A percentile compares a stretch with the other conserved stretches of the same genome.
Evolutionary conservation across 2,797 vertebrate genomes (phyloP).

Genomic region (Threskiornis aethiopicus): DNA sequence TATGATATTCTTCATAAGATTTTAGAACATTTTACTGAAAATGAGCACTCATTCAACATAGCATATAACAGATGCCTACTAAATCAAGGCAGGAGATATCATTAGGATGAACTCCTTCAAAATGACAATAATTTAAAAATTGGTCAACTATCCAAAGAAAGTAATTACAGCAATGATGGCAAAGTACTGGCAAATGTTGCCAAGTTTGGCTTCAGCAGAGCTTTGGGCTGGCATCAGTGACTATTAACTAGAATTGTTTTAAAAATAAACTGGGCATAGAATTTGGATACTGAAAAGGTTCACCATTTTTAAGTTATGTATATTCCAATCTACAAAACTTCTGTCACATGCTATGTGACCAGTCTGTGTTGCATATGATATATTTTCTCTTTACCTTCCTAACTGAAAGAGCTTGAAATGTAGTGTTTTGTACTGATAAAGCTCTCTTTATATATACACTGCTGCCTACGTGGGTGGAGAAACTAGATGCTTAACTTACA

Average conservation of each 20-base stretch:
- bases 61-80: conserved; percentile 3
- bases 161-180: background rate
- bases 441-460: background rate
- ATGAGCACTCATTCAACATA: background rate
- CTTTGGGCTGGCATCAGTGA: background rate
- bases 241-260: background rate
- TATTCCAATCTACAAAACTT: background rate
- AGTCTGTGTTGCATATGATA: background rate
- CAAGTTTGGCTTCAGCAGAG: background rate
- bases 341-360: background rate
- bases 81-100: conserved; percentile 41
- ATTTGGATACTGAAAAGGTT: background rate
- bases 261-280: background rate
- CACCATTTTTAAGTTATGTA: background rate
- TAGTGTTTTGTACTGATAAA: background rate
- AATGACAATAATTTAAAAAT: conserved; percentile 39
- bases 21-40: conserved; percentile 61
- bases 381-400: background rate
- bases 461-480: background rate
- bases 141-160: conserved; percentile 57
- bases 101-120: conserved; percentile 18
- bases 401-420: background rate
- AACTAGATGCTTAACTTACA: background rate
- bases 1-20: background rate
- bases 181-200: background rate